phyloP scores from a whole-genome alignment of 2,888 invertebrate species.

The Allolobophora icterica region DNA sequence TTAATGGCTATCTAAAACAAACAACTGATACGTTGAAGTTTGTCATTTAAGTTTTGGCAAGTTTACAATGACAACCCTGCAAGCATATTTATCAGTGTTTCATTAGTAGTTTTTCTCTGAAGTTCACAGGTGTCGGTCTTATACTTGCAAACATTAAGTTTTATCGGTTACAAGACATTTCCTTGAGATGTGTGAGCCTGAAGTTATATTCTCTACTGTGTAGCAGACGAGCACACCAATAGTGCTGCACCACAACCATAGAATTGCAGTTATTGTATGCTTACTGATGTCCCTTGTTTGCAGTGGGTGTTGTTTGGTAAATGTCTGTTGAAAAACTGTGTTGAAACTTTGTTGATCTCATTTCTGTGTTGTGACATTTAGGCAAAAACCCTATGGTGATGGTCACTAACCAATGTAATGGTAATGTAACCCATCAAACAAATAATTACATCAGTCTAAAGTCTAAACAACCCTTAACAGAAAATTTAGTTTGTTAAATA shows the following conservation, averaged over 20 bases:
- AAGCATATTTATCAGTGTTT: not conserved
- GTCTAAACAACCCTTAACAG: not conserved
- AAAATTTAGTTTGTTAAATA: not conserved
- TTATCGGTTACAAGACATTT: not conserved
- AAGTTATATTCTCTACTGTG: not conserved
- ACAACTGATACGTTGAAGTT: not conserved
- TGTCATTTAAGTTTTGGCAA: not conserved
- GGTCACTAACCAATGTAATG: not conserved
- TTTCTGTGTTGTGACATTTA: not conserved
- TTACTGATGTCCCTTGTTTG: too few species aligned
- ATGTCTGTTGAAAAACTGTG: not conserved
- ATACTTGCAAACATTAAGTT: not conserved
- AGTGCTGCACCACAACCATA: not conserved
- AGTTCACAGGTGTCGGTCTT: not conserved
- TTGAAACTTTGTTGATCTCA: constrained; percentile 5
- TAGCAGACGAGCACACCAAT: not conserved
- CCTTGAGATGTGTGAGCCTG: not conserved
- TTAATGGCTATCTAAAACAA: not conserved
- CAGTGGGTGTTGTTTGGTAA: too few species aligned
- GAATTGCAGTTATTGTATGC: not conserved
- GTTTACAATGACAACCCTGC: not conserved
- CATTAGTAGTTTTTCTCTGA: not conserved
- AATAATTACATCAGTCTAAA: not conserved
- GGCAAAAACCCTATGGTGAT: not conserved
- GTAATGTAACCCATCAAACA: not conserved